Base-by-base conservation (phyloP, 1,140 invertebrate genomes). In the Luehdorfia chinensis region DNA sequence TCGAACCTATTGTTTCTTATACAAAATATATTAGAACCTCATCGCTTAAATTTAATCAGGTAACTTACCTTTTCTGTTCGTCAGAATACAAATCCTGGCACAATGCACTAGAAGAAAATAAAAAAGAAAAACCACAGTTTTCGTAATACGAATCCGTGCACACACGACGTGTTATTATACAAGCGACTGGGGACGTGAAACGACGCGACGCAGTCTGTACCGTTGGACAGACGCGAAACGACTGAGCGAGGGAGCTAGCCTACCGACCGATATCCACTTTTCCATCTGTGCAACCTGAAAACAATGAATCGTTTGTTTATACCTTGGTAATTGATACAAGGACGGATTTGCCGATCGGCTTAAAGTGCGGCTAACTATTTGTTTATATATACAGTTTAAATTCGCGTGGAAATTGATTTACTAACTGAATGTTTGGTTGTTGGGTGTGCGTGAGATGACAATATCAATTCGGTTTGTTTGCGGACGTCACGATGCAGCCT, bases 281-380 rank as follows among this genome's bases (percentile, higher is more conserved):
- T 43, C 8, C 36, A 33, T 30, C 28, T 37, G 28, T 32, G 28
- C 50, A 34, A 53, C 43, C 34, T 52, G 53, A 66, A 71, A 66
- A 74, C 62, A 74, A 71, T 66, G 53, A 58, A 48, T 53, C 50
- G 44, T 71, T 64, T 59, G 59, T 71, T 65, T 66, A 66, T 68
- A 55, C 51, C 56, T 52, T 28, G 41, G 39, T 60, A 60, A 60
- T 65, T 65, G 51, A 55, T 60, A 55, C 58, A 55, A 61, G 50
- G 54, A 49, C 57, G 50, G 50, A 44, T 44, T 18, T 53, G 18
- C 50, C 45, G 27, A 45, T 52, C 19, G 33, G 7, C 25, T 11
- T 27, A 12, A 15, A 16, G 30, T 11, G 7, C 16, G n/a, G 9
- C 25, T 21, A n/a, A 19, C 16, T 50, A 28, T 46, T 32, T 44